Percentiles rank a stretch among this genome's conserved stretches.
These are phyloP conservation scores for Aegithalos caudatus DNA, from an alignment of 2,113 vertebrate genomes.

Conservation along the genomic window DNA sequence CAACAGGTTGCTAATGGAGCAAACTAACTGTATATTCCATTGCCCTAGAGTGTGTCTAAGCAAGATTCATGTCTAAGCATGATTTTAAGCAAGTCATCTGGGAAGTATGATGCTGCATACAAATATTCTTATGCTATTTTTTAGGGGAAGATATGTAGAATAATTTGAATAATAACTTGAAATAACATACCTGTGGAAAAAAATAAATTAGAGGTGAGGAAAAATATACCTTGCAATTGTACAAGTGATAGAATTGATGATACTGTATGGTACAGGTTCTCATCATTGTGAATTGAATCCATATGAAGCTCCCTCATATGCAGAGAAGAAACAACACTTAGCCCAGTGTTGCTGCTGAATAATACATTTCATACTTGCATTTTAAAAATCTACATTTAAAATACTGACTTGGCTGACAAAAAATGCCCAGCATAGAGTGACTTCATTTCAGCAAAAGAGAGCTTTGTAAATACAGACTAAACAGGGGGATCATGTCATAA, in stretches of 20 bases:
- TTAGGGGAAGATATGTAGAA: not conserved
- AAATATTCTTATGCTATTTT: not conserved
- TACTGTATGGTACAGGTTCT: not conserved
- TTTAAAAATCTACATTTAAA: conserved; percentile 3
- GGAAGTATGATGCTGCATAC: not conserved
- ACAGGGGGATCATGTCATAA: not conserved
- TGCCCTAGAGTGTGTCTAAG: not conserved
- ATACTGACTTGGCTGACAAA: not conserved
- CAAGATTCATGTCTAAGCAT: not conserved
- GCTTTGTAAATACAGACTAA: not conserved
- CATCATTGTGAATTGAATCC: not conserved
- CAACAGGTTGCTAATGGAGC: not conserved
- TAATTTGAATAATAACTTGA: not conserved
- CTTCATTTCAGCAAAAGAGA: not conserved
- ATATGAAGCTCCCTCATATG: not conserved
- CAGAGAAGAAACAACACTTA: not conserved
- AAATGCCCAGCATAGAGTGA: not conserved
- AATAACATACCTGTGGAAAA: not conserved
- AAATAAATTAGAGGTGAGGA: not conserved
- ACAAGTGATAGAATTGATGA: not conserved
- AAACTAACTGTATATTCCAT: not conserved
- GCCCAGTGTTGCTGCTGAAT: not conserved
- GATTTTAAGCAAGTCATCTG: not conserved
- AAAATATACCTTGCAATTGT: not conserved
- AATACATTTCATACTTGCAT: not conserved